Base-by-base conservation (phyloP, 2,113 vertebrate species). In the Marmota monax region DNA sequence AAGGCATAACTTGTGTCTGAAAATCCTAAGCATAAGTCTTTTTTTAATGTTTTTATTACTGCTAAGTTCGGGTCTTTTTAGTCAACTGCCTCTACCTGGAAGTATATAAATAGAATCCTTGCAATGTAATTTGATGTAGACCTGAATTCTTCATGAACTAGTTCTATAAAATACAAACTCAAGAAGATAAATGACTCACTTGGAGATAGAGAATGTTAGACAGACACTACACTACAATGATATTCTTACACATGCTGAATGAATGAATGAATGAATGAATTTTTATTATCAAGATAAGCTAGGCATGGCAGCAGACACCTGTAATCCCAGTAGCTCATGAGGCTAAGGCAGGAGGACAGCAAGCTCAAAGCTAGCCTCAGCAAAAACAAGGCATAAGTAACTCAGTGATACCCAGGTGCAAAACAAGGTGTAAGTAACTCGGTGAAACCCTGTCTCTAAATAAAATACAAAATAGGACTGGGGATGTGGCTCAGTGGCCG, bases 131-230 rank as follows among this genome's bases (percentile, higher is more conserved):
- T 88, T 53, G 27, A 37, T 70, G 1, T 79, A 45, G 72, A 76
- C 17, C 13, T 93, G 25, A n/a, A 70, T 92, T 90, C 77, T 94
- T 90, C 3, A 90, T 70, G n/a, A 93, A 84, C 32, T 65, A 67
- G 5, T 11, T 96, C 39, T 32, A 93, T 91, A 96, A 80, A 79
- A 25, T 25, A 61, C 23, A 22, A 11, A 11, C 4, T n/a, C 70
- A 65, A 88, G 25, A 51, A 70, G 61, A 51, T 63, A 11, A 92
- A 87, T 37, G 20, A 58, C 22, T 25, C 27, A 45, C 67, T 32
- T 79, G 65, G 42, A 92, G 12, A 86, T 53, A 92, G 25, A 7
- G 10, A 86, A 74, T 42, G 18, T 39, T 88, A 53, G 7, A 72
- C 37, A 29, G 9, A 72, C 34, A 29, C 61, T 45, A 34, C 0